Base-by-base conservation (phyloP, 1,140 invertebrate species). In the Dysdera silvatica region DNA sequence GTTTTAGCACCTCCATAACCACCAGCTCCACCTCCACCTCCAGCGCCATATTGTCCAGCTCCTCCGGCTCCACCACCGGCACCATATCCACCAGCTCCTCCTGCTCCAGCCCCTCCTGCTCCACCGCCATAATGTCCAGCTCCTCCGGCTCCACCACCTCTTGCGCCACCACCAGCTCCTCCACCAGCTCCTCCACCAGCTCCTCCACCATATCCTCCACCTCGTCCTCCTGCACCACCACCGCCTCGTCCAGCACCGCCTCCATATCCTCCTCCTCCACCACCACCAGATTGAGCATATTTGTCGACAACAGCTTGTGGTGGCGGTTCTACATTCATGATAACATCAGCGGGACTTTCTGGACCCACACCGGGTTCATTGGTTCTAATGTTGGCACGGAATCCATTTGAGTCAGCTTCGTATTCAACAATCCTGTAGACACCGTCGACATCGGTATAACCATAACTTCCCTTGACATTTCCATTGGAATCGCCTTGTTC, bases 41-140 rank as follows among this genome's bases (percentile, higher is more conserved):
- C 10, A 28, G 72, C 70, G 18, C 72, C 55, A 48, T 71, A 71
- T 7, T n/a, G n/a, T n/a, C n/a, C n/a, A n/a, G n/a, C n/a, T 26
- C 47, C 47, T 12, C 18, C 47, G 8, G 4, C 23, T 28, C 23
- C 47, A 26, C 70, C 71, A 37, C 71, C 71, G 40, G 74, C 32
- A 3, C 53, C 54, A 31, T 33, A 28, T 23, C 26, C 28, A 14
- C 32, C 40, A 51, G 23, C 20, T 33, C 26, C 32, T 29, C 43
- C 37, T 23, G n/a, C 28, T 20, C 32, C 40, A 51, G 23, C 20
- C 26, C 26, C 32, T 29, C 28, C 63, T n/a, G 24, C 33, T 3
- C 33, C 41, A 16, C 20, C 28, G 20, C 62, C 56, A 4, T 8
- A 6, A 14, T 28, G 24, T 23, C 65, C 55, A 7, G 18, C 26